Conservation (phyloP, 1,140 invertebrate species). For the Propsilocerus akamusi region DNA sequence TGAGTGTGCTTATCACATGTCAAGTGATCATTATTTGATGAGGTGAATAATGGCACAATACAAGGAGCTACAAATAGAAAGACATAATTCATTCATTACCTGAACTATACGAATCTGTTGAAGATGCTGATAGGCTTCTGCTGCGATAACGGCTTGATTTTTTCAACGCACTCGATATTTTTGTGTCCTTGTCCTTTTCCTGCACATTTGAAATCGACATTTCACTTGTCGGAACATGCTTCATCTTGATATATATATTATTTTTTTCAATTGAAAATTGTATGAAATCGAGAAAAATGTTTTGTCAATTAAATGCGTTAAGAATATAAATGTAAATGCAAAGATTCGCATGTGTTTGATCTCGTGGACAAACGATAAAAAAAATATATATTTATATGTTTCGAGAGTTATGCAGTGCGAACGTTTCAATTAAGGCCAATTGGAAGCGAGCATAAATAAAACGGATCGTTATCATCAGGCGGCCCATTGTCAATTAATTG, state of each 20-base stretch:
- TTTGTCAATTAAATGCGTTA: too few relatives aligned
- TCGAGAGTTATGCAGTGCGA: too few relatives aligned
- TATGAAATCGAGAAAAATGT: background rate
- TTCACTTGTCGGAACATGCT: constrained; percentile 14
- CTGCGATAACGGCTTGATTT: constrained; percentile 71
- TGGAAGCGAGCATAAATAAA: background rate
- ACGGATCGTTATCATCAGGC: background rate
- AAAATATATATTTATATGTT: too few relatives aligned
- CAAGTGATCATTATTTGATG: too few relatives aligned
- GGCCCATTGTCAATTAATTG: too few relatives aligned
- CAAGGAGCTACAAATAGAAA: constrained; percentile 19
- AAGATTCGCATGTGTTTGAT: too few relatives aligned
- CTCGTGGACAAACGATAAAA: too few relatives aligned
- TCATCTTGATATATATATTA: constrained; percentile 11
- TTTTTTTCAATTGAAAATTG: background rate
- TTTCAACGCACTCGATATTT: constrained; percentile 54
- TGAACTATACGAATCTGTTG: constrained; percentile 83
- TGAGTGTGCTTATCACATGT: too few relatives aligned
- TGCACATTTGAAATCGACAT: constrained; percentile 15
- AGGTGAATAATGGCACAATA: background rate
- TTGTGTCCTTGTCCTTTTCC: constrained; percentile 28
- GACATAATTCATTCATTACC: constrained; percentile 30
- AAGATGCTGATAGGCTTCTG: constrained; percentile 78
- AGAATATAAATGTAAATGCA: too few relatives aligned
- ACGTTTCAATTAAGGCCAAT: background rate